These are phyloP conservation scores for Macrochelys suwanniensis DNA, from an alignment of 2,797 vertebrate species.

Conservation along the genomic window DNA sequence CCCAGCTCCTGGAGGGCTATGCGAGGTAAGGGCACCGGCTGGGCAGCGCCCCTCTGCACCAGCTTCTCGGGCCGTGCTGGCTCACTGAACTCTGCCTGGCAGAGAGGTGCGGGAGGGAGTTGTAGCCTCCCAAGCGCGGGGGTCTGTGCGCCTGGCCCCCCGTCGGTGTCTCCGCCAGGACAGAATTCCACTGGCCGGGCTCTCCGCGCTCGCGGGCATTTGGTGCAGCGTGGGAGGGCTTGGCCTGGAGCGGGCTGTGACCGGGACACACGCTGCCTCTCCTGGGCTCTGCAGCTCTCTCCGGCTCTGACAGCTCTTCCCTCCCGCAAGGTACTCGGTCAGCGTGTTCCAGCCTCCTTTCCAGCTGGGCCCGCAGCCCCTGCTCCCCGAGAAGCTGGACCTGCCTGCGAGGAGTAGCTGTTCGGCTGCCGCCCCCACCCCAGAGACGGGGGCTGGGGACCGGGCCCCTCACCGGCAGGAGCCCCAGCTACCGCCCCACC, in stretches of 20 bases:
- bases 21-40: slow-evolving; percentile 87
- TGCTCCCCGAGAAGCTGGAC: slow-evolving; percentile 76
- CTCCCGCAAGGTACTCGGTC: slow-evolving; percentile 91
- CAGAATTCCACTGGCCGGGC: no score
- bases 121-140: no score
- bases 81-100: no score
- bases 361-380: slow-evolving; percentile 85
- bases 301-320: not conserved
- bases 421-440: slow-evolving; percentile 52
- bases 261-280: no score
- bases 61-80: no score
- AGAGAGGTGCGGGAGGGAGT: no score
- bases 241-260: no score
- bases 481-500: slow-evolving; percentile 61
- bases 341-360: slow-evolving; percentile 98
- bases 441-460: slow-evolving; percentile 72
- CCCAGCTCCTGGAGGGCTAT: slow-evolving; percentile 94
- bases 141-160: not conserved
- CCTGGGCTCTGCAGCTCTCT: fast-evolving
- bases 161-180: no score
- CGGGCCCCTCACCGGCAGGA: slow-evolving; percentile 76
- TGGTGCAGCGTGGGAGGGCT: no score
- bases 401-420: slow-evolving; percentile 74
- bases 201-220: no score
- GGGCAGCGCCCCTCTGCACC: not conserved